These are phyloP conservation scores for Mactra quadrangularis DNA, from an alignment of 1,140 invertebrate species.

Conservation along the genomic window DNA sequence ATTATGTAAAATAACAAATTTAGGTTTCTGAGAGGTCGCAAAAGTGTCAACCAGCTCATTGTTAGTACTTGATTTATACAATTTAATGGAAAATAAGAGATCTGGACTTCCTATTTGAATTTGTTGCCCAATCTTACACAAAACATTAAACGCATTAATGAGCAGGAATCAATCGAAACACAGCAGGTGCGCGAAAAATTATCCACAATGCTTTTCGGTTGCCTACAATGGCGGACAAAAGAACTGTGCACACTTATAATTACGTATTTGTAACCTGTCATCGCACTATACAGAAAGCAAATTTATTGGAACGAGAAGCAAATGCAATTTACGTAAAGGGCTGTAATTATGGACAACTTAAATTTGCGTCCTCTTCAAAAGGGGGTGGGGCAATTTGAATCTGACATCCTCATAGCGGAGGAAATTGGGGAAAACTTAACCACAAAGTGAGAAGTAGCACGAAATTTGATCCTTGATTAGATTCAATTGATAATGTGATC, in stretches of 20 bases:
- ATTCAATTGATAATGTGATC: conserved; percentile 43
- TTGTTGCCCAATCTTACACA: conserved; percentile 63
- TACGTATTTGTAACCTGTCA: conserved; percentile 61
- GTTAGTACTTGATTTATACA: conserved; percentile 63
- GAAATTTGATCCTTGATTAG: conserved; percentile 51
- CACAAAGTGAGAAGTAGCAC: conserved; percentile 37
- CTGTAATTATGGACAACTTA: conserved; percentile 46
- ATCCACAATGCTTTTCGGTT: conserved; percentile 50
- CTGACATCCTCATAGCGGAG: conserved; percentile 41
- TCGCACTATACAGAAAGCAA: conserved; percentile 59
- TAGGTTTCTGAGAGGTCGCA: conserved; percentile 51
- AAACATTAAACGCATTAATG: conserved; percentile 58
- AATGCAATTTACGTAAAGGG: conserved; percentile 62
- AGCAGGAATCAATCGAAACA: conserved; percentile 41
- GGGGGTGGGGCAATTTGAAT: conserved; percentile 44
- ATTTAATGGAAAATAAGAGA: conserved; percentile 53
- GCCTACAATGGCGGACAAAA: conserved; percentile 52
- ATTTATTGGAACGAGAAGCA: conserved; percentile 57
- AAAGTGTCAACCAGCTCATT: conserved; percentile 57
- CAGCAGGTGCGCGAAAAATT: conserved; percentile 62
- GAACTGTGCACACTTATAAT: conserved; percentile 57
- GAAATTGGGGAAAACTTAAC: conserved; percentile 9
- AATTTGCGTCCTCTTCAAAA: conserved; percentile 43
- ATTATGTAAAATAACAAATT: conserved; percentile 68
- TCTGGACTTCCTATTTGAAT: conserved; percentile 53